Conservation (phyloP, 2,113 vertebrate species). For the Phylloscopus trochilus region DNA sequence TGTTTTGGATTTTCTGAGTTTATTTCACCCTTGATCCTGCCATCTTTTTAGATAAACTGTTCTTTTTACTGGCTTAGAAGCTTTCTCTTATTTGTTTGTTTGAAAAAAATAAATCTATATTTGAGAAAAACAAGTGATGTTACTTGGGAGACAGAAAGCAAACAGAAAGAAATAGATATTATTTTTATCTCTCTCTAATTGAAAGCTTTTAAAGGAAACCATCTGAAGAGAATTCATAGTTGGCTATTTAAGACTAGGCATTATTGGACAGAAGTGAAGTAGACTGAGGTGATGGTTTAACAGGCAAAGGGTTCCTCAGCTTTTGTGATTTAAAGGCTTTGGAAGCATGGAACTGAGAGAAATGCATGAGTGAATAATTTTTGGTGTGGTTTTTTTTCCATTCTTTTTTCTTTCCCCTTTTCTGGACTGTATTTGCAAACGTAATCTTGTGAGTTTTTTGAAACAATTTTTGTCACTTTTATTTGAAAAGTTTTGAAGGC, state of each 20-base stretch:
- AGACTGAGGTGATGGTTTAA: neutral
- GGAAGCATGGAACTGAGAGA: neutral
- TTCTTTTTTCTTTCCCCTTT: too few relatives aligned
- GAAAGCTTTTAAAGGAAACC: neutral
- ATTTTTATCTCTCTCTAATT: neutral
- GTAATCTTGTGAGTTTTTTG: neutral
- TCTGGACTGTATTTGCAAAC: neutral
- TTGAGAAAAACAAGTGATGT: neutral
- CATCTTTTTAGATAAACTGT: neutral
- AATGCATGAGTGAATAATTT: neutral
- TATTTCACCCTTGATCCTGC: neutral
- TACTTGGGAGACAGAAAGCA: neutral
- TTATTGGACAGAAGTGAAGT: neutral
- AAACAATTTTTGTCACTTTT: neutral
- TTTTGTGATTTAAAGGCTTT: neutral
- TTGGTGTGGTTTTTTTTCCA: fast-evolving
- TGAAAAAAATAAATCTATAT: neutral
- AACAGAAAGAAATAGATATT: neutral
- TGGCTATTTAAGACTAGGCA: neutral
- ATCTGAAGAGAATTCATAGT: neutral
- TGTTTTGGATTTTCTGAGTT: neutral
- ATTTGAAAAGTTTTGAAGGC: neutral
- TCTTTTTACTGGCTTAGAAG: neutral
- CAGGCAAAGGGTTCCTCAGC: neutral
- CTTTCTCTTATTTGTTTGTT: neutral